Base-by-base conservation (phyloP, 2,888 invertebrate genomes). In the Corythucha ciliata region DNA sequence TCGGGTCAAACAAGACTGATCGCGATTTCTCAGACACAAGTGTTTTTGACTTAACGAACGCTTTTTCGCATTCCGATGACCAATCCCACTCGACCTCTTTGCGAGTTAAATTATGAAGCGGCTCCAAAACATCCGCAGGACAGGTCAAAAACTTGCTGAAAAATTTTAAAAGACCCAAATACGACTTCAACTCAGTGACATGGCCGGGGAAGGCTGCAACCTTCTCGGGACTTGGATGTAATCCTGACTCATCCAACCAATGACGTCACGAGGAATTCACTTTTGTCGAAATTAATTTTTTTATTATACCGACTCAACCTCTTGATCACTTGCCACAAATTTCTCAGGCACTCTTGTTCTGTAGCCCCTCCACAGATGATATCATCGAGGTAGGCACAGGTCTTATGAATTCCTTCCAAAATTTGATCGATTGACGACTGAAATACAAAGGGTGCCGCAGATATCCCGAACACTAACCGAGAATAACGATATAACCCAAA, bases 1-100 rank as follows among this genome's bases (percentile, higher is more conserved):
- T 29, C 10, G 46, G 46, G 21, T 45, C 32, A 45, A 27, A 47
- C 24, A 47, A 14, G 4, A 47, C 47, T 33, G 37, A 47, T 21
- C 34, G 24, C n/a, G 27, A 18, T 8, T 47, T 47, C 3, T 47
- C 37, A 2, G 37, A 37, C n/a, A 47, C 4, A 10, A 21, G 2
- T 3, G 3, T 12, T 18, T 47, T 47, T 10, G 34, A 24, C n/a
- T 21, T 6, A 2, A 22, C 22, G 18, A 47, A 47, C 3, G 47
- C 22, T 5, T 47, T 18, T 3, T 6, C 47, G 18, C 47, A 47
- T 7, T 37, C 37, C 8, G 2, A 3, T 10, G 36, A 5, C 47
- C 47, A 47, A 2, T 21, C 22, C 47, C 47, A 47, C 12, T 25
- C 7, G 3, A 37, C 24, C 7, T 22, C 25, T 22, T 47, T 47